Evolutionary conservation across 2,113 vertebrate species (phyloP), one percentile per base, ranked within the genome.

Genomic region (Gymnocephalus cernua): DNA sequence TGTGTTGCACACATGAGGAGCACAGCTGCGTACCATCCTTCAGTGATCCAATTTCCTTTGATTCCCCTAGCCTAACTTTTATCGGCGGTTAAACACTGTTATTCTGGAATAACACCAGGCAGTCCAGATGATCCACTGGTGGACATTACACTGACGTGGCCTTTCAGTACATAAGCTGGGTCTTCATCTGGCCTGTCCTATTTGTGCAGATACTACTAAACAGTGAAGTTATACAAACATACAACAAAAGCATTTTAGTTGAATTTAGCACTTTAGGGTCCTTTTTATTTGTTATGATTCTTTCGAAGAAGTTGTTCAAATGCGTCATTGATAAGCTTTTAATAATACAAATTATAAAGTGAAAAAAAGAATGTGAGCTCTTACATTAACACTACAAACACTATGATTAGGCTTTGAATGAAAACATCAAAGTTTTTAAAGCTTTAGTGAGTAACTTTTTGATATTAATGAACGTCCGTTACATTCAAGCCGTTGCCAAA

Each of bases 1-100:
- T 93, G 84, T 93, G 91, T 53, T 80, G 66, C 48, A 57, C 93
- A 94, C 76, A 92, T 93, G 92, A 87, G 79, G 84, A 82, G 77
- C 77, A 29, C 94, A 94, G 91, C 92, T 93, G 91, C 44, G 15
- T 61, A 79, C 74, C 90, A 92, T 89, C 77, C 80, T 53, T 77
- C 69, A 67, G 35, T 69, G 61, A 91, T 85, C 75, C 86, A 48
- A 66, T 62, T 87, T 90, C 88, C 90, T 90, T 92, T 91, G 88
- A 90, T 91, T 90, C 79, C 45, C 72, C 80, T 86, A 53, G 41
- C 77, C 83, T 88, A 53, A 59, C 68, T 86, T 85, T 87, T 89
- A 80, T 67, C 35, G 18, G 72, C 10, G 56, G 91, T 85, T 87
- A 84, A 84, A 84, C 80, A 47, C 27, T 61, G 83, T 72, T 74